phyloP scores from a whole-genome alignment of 2,888 invertebrate genomes.

The Drosophila niveifrons region DNA sequence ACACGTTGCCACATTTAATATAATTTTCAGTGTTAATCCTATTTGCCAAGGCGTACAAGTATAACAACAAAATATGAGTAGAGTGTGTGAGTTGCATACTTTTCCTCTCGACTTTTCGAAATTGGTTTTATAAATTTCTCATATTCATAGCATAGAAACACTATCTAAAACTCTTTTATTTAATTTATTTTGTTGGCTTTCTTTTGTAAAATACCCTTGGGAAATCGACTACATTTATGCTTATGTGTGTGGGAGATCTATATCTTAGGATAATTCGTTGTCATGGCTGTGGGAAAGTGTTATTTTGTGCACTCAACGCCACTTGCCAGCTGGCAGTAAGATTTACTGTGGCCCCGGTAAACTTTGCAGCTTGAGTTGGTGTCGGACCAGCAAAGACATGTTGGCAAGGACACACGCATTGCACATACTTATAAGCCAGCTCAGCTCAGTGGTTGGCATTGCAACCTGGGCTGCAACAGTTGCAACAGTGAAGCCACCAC shows the following conservation, averaged over 20 bases:
- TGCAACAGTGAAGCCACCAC: constrained; percentile 20
- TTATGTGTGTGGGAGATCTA: background rate
- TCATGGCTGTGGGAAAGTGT: constrained; percentile 13
- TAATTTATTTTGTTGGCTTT: background rate
- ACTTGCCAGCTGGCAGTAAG: constrained; percentile 14
- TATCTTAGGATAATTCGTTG: constrained; percentile 6
- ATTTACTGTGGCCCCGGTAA: constrained; percentile 26
- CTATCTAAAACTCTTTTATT: background rate
- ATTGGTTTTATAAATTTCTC: background rate
- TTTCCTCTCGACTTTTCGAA: background rate
- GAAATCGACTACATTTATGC: background rate
- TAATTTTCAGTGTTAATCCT: constrained; percentile 28
- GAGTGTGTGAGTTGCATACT: background rate
- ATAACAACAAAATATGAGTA: constrained; percentile 7
- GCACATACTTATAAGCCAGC: constrained; percentile 25
- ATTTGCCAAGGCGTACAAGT: constrained; percentile 19
- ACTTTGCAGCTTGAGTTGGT: constrained; percentile 31
- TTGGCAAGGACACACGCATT: constrained; percentile 26
- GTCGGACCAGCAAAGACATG: constrained; percentile 25
- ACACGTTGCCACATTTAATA: constrained; percentile 30
- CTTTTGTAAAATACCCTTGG: background rate
- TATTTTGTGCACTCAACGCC: constrained; percentile 13
- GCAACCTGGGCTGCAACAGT: background rate
- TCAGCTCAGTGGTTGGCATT: constrained; percentile 24
- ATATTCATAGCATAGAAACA: background rate